Evolutionary conservation across 2,797 vertebrate genomes (phyloP), one percentile per base, ranked within the genome.

Genomic region (Silurus aristotelis): DNA sequence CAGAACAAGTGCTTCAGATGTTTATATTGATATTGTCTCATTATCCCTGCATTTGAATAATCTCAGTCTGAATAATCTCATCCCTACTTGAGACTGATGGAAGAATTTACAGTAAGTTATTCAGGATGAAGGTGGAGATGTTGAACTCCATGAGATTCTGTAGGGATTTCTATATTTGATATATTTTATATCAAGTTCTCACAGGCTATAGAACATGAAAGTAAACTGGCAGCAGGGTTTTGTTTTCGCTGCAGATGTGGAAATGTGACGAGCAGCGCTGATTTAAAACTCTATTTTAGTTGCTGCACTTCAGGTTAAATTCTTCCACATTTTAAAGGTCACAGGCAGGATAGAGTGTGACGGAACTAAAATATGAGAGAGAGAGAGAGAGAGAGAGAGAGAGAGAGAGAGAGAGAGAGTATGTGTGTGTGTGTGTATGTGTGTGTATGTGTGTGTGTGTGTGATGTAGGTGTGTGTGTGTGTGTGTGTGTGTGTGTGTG

Each of bases 251-350:
- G 17, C 7, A 27, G 48, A 75, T 75, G n/a, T 58, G 52, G n/a
- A 27, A 76, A 31, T 31, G 8, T 58, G 52, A 31, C 25, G 9
- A 56, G 25, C 52, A 5, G 52, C 27, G 25, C 17, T 56, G 14
- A 75, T 75, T 31, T 78, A 78, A 78, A 78, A 60, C 27, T 78
- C 55, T 31, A 22, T 60, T 77, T 38, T 60, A 38, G 27, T 77
- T 77, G 2, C 75, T 19, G 27, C 25, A 38, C 19, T 60, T 60
- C 56, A 58, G 52, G 72, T 75, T 56, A 75, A 75, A 27, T 75
- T 56, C 72, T 75, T 56, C 48, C 48, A 75, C n/a, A 75, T 75
- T 75, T 56, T 27, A 25, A 77, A 77, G 75, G 27, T 61, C 56
- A 60, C 56, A 22, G 19, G 13, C 76, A 17, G 13, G 38, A 61